phyloP scores from a whole-genome alignment of 2,797 vertebrate genomes.

The Epinephelus awoara region DNA sequence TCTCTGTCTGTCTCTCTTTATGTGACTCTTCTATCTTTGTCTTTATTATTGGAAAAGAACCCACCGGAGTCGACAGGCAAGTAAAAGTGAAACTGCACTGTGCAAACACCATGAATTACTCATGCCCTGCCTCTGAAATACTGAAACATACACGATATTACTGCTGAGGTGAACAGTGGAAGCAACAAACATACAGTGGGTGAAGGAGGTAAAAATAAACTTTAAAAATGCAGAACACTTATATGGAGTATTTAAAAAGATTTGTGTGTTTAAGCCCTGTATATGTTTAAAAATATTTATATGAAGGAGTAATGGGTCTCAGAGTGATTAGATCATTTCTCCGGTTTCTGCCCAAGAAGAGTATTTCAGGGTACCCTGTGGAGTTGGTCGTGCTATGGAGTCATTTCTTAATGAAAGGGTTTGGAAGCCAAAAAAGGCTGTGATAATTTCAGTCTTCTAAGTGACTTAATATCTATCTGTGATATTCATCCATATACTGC shows the following conservation, averaged over 20 bases:
- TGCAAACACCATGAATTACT: constrained; percentile 36
- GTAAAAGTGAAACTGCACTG: constrained; percentile 16
- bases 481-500: too few relatives aligned
- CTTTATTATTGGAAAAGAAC: constrained; percentile 47
- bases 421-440: background rate
- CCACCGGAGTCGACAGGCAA: constrained; percentile 31
- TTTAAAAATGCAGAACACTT: background rate
- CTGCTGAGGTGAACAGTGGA: background rate
- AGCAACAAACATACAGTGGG: background rate
- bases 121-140: constrained; percentile 17
- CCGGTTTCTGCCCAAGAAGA: background rate
- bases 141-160: constrained; percentile 3
- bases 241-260: background rate
- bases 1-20: background rate
- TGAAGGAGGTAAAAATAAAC: background rate
- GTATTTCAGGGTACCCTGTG: background rate
- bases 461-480: background rate
- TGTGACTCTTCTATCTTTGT: constrained; percentile 36
- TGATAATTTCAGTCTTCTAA: background rate
- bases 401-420: background rate
- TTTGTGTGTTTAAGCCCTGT: background rate
- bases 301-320: background rate
- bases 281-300: background rate
- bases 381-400: background rate
- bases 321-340: background rate